Evolutionary conservation across 2,797 vertebrate species (phyloP).

Genomic region (Euthynnus affinis): DNA sequence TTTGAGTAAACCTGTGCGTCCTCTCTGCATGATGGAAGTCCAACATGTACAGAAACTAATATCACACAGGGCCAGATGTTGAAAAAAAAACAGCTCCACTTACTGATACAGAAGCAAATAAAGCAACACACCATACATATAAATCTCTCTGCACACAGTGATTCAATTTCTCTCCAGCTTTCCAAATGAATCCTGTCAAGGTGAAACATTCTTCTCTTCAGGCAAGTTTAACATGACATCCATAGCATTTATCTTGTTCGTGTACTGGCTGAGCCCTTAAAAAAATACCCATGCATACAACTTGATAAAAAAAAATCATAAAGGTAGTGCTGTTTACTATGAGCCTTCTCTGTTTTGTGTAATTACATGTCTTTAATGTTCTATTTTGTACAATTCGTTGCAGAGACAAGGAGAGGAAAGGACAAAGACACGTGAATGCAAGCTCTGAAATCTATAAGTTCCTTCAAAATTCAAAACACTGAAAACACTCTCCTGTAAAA

Average conservation of each 20-base stretch:
- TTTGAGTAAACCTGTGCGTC: too few species aligned
- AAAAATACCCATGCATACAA: constrained; percentile 1
- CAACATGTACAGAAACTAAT: too few species aligned
- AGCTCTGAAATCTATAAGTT: constrained; percentile 20
- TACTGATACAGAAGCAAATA: constrained; percentile 9
- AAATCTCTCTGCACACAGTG: constrained; percentile 16
- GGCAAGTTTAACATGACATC: background rate
- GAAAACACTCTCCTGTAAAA: constrained; percentile 14
- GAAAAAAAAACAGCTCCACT: background rate
- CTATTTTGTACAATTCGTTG: constrained; percentile 13
- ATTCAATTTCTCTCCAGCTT: constrained; percentile 2
- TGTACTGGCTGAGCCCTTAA: background rate
- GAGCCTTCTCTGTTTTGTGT: background rate
- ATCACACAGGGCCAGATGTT: too few species aligned
- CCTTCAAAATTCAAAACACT: constrained; percentile 56
- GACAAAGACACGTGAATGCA: constrained; percentile 10
- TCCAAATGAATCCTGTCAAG: constrained; percentile 2
- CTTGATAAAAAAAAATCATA: too few species aligned
- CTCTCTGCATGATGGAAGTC: too few species aligned
- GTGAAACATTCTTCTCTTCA: constrained; percentile 22
- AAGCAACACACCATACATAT: background rate
- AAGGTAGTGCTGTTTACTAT: background rate
- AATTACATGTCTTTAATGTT: background rate
- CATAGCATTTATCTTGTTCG: background rate
- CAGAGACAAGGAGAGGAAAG: constrained; percentile 4